Percentiles rank a stretch among this genome's conserved stretches.
Conservation (phyloP, 2,888 invertebrate species). For the Pinctada fucata region DNA sequence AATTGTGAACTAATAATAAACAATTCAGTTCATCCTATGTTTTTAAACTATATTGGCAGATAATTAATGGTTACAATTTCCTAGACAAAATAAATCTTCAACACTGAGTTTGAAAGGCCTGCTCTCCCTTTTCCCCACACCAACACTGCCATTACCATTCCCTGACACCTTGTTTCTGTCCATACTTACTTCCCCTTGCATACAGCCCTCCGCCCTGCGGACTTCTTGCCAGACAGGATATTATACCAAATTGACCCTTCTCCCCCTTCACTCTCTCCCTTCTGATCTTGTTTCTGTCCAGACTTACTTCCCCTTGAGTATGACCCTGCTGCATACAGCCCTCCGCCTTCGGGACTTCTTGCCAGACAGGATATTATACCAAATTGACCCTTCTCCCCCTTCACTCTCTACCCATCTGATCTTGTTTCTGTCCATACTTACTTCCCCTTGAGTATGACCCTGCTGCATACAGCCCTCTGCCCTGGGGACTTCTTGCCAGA, state of each 20-base stretch:
- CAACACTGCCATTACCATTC: too few relatives aligned
- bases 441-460: slow-evolving; percentile 80
- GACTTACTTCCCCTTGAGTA: slow-evolving; percentile 77
- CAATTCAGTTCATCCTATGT: too few relatives aligned
- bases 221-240: slow-evolving; percentile 82
- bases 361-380: slow-evolving; percentile 82
- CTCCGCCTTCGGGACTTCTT: slow-evolving; percentile 79
- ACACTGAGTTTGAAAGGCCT: too few relatives aligned
- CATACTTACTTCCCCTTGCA: slow-evolving; percentile 68
- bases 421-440: slow-evolving; percentile 48
- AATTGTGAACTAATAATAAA: too few relatives aligned
- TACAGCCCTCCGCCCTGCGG: slow-evolving; percentile 80
- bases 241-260: slow-evolving; percentile 79
- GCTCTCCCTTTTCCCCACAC: too few relatives aligned
- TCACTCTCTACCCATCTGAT: not conserved
- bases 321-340: slow-evolving; percentile 82
- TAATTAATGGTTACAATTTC: too few relatives aligned
- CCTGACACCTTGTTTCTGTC: too few relatives aligned
- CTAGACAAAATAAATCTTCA: too few relatives aligned
- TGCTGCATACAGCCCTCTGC: slow-evolving; percentile 80
- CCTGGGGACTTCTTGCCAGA: slow-evolving; percentile 80
- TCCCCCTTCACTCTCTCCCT: too few relatives aligned
- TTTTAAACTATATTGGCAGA: too few relatives aligned
- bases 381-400: slow-evolving; percentile 70
- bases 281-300: not conserved